Evolutionary conservation across 2,797 vertebrate species (phyloP).

Genomic region (Ctenopoma multispine): DNA sequence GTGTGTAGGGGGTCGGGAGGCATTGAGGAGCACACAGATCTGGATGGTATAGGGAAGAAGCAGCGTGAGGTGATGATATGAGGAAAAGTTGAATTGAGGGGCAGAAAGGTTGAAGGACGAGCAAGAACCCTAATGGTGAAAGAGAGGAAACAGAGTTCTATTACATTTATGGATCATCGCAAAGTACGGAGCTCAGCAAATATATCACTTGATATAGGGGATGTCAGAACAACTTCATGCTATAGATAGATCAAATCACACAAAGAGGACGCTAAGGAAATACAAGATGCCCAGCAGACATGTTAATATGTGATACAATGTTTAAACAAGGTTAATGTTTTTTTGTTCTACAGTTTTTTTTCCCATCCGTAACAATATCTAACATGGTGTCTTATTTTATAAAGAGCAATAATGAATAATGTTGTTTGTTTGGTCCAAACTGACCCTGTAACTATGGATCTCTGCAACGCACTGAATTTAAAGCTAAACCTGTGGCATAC

Average conservation of each 20-base stretch:
- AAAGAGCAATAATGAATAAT: slow-evolving; percentile 1
- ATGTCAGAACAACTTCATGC: slow-evolving; percentile 1
- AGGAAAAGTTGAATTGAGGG: slow-evolving; percentile 6
- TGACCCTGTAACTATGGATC: slow-evolving; percentile 33
- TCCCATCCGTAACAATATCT: neutral
- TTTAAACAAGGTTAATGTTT: neutral
- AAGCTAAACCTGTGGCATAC: slow-evolving; percentile 47
- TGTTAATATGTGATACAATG: neutral
- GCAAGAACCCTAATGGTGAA: slow-evolving; percentile 7
- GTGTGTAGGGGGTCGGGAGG: neutral
- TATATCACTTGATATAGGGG: slow-evolving; percentile 10
- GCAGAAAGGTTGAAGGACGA: slow-evolving; percentile 2
- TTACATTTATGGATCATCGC: neutral
- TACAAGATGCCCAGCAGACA: slow-evolving; percentile 2
- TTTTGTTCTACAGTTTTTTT: neutral
- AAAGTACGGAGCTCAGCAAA: slow-evolving; percentile 28
- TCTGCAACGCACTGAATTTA: slow-evolving; percentile 29
- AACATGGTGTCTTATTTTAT: neutral
- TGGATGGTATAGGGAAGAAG: slow-evolving; percentile 1
- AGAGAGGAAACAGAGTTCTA: neutral
- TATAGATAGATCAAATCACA: slow-evolving; percentile 3
- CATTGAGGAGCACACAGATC: slow-evolving; percentile 31
- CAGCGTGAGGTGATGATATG: neutral
- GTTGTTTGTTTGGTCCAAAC: slow-evolving; percentile 14
- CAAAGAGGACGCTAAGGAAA: slow-evolving; percentile 8